These are phyloP conservation scores for Camponotus fellah DNA, from an alignment of 2,888 invertebrate species.

Conservation along the genomic window DNA sequence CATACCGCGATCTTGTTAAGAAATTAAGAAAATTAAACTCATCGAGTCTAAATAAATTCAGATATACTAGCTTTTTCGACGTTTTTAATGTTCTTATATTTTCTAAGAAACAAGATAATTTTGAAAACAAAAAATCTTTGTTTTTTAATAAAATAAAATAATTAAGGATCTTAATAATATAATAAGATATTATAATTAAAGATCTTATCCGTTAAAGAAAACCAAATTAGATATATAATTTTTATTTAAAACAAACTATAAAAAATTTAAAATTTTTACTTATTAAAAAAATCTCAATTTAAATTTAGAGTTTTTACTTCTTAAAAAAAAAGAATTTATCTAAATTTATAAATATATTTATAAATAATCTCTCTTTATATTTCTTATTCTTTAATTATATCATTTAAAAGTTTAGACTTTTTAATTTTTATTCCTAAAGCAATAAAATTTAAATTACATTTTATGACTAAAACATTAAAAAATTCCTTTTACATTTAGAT, in stretches of 20 bases:
- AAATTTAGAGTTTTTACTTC: not conserved
- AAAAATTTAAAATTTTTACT: too few relatives aligned
- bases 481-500: not conserved
- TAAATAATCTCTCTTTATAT: too few relatives aligned
- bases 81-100: not conserved
- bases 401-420: not conserved
- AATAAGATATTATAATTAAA: too few relatives aligned
- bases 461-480: not conserved
- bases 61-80: not conserved
- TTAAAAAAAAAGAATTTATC: not conserved
- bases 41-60: not conserved
- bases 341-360: too few relatives aligned
- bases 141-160: not conserved
- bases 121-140: not conserved
- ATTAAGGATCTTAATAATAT: not conserved
- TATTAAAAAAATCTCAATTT: not conserved
- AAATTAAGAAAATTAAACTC: not conserved
- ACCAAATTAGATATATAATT: not conserved
- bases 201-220: not conserved
- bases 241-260: too few relatives aligned
- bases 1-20: not conserved
- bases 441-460: not conserved
- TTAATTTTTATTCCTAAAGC: not conserved
- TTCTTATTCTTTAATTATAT: too few relatives aligned
- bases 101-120: not conserved